phyloP scores from a whole-genome alignment of 2,888 invertebrate species.

The Halocaridina rubra region DNA sequence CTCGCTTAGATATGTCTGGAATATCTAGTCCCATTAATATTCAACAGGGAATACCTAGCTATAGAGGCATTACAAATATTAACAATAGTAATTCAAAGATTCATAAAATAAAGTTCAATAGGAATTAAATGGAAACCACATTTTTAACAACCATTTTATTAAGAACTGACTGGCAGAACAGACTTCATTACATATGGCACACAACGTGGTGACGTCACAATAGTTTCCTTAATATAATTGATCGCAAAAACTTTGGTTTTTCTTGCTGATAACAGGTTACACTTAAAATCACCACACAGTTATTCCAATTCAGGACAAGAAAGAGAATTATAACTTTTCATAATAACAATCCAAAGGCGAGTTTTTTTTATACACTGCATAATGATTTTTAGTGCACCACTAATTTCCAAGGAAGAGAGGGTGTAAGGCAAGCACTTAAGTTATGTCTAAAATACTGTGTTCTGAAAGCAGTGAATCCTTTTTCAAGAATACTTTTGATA shows the following conservation, averaged over 20 bases:
- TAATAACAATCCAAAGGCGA: not conserved
- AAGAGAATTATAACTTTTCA: constrained; percentile 8
- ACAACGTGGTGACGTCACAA: constrained; percentile 45
- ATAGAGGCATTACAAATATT: no score
- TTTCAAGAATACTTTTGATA: constrained; percentile 18
- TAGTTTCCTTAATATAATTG: constrained; percentile 44
- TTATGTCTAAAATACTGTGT: constrained; percentile 3
- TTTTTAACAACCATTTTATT: constrained; percentile 51
- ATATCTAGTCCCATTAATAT: no score
- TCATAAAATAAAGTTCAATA: no score
- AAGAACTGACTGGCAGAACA: constrained; percentile 58
- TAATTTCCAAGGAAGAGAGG: constrained; percentile 39
- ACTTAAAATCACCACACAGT: not conserved
- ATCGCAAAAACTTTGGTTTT: constrained; percentile 39
- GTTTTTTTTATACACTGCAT: constrained; percentile 1
- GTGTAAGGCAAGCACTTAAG: constrained; percentile 36
- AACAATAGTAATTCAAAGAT: no score
- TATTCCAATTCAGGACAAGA: constrained; percentile 21
- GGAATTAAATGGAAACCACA: no score
- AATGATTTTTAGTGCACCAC: constrained; percentile 30
- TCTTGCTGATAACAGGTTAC: not conserved
- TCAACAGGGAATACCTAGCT: no score
- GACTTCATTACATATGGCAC: constrained; percentile 54
- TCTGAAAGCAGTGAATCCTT: constrained; percentile 31
- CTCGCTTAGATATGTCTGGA: no score